These are phyloP conservation scores for Zapus hudsonius DNA, from an alignment of 2,113 vertebrate genomes.

Conservation along the genomic window DNA sequence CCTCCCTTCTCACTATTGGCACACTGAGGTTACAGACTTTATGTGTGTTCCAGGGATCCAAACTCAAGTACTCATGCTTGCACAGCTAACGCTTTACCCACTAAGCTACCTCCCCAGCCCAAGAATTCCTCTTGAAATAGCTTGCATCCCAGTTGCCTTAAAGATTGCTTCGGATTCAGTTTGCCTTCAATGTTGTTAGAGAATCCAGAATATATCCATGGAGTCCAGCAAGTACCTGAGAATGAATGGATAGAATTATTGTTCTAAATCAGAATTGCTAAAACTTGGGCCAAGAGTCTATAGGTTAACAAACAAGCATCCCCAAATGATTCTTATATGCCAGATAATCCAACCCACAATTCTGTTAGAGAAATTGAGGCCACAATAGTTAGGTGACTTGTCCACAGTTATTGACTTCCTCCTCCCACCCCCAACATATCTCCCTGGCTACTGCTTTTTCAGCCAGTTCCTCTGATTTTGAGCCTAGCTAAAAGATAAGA, in stretches of 20 bases:
- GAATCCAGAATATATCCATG: not conserved
- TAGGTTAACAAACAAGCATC: not conserved
- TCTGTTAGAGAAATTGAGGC: not conserved
- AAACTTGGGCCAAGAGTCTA: not conserved
- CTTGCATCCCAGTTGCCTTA: not conserved
- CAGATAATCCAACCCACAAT: not conserved
- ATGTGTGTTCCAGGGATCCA: too few relatives aligned
- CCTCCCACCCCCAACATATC: not conserved
- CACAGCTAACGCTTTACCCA: too few relatives aligned
- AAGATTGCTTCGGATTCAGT: not conserved
- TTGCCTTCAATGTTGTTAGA: not conserved
- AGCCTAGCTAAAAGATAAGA: not conserved
- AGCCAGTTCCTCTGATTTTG: not conserved
- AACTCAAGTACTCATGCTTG: too few relatives aligned
- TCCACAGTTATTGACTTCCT: not conserved
- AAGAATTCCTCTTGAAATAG: not conserved
- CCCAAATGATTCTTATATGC: not conserved
- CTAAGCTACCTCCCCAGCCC: too few relatives aligned
- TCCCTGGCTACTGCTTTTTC: not conserved
- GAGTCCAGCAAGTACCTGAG: not conserved
- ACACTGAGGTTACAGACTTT: too few relatives aligned
- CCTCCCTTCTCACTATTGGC: too few relatives aligned
- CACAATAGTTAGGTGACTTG: not conserved
- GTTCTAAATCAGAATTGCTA: not conserved
- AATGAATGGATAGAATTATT: not conserved